These are phyloP conservation scores for Thymelicus acteon DNA, from an alignment of 2,888 invertebrate species.

Conservation along the genomic window DNA sequence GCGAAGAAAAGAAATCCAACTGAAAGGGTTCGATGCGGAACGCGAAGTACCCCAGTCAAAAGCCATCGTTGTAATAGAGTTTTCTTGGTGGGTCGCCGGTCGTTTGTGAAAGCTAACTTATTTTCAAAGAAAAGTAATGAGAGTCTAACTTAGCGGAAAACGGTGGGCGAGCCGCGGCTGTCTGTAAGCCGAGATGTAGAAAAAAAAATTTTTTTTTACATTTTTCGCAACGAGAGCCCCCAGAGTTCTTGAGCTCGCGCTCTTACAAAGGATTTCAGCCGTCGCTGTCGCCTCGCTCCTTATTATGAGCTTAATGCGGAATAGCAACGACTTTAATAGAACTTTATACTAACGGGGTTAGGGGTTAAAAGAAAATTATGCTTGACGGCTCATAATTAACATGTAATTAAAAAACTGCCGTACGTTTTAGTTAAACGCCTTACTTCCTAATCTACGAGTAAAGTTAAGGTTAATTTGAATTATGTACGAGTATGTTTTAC, in stretches of 20 bases:
- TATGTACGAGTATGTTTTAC: not conserved
- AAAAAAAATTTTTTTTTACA: slow-evolving; percentile 70
- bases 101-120: slow-evolving; percentile 77
- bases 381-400: slow-evolving; percentile 61
- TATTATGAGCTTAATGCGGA: slow-evolving; percentile 67
- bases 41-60: slow-evolving; percentile 63
- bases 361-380: slow-evolving; percentile 62
- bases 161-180: slow-evolving; percentile 60
- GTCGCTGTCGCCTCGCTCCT: slow-evolving; percentile 58
- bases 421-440: slow-evolving; percentile 11
- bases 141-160: slow-evolving; percentile 81
- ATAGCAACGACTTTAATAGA: slow-evolving; percentile 66
- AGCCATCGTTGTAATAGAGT: slow-evolving; percentile 77
- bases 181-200: slow-evolving; percentile 63
- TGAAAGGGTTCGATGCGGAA: slow-evolving; percentile 62
- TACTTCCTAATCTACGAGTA: slow-evolving; percentile 1
- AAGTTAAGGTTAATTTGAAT: slow-evolving; percentile 3
- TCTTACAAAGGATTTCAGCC: slow-evolving; percentile 63
- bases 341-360: slow-evolving; percentile 61
- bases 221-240: slow-evolving; percentile 61
- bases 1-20: slow-evolving; percentile 64
- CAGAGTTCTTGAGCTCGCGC: slow-evolving; percentile 59
- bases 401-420: slow-evolving; percentile 52
- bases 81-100: slow-evolving; percentile 68
- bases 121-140: slow-evolving; percentile 80